These are phyloP conservation scores for Euthynnus affinis DNA, from an alignment of 2,797 vertebrate species.

Conservation along the genomic window DNA sequence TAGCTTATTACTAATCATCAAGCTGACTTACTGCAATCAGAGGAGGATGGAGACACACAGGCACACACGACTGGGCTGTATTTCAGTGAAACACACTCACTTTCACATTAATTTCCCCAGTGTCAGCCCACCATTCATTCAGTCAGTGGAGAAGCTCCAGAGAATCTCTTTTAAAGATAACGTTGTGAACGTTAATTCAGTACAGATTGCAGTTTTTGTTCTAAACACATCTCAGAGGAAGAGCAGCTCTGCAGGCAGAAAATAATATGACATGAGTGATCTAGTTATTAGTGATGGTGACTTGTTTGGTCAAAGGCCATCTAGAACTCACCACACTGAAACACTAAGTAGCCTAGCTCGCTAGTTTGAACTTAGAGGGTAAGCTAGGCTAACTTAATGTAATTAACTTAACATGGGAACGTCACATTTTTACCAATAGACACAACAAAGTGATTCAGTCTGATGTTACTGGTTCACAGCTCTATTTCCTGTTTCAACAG, in stretches of 20 bases:
- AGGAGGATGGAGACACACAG: slow-evolving; percentile 20
- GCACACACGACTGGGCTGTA: neutral
- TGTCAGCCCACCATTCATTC: slow-evolving; percentile 17
- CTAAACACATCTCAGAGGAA: slow-evolving; percentile 2
- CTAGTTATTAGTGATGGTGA: neutral
- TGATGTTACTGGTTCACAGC: no score
- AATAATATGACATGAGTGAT: neutral
- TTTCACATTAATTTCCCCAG: slow-evolving; percentile 22
- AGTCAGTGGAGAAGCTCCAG: slow-evolving; percentile 1
- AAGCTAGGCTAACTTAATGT: no score
- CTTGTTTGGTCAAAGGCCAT: neutral
- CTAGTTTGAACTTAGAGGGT: no score
- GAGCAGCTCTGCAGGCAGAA: neutral
- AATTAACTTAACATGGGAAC: no score
- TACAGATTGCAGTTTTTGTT: slow-evolving; percentile 25
- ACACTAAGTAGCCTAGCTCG: neutral
- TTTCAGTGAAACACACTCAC: slow-evolving; percentile 16
- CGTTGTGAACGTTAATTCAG: slow-evolving; percentile 31
- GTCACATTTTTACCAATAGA: no score
- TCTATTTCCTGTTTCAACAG: no score
- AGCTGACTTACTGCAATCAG: slow-evolving; percentile 39
- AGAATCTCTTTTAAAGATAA: slow-evolving; percentile 17
- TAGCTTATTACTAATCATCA: slow-evolving; percentile 46
- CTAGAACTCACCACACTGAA: neutral
- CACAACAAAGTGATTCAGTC: no score